Base-by-base conservation (phyloP, 2,797 vertebrate species). In the Pampus argenteus region DNA sequence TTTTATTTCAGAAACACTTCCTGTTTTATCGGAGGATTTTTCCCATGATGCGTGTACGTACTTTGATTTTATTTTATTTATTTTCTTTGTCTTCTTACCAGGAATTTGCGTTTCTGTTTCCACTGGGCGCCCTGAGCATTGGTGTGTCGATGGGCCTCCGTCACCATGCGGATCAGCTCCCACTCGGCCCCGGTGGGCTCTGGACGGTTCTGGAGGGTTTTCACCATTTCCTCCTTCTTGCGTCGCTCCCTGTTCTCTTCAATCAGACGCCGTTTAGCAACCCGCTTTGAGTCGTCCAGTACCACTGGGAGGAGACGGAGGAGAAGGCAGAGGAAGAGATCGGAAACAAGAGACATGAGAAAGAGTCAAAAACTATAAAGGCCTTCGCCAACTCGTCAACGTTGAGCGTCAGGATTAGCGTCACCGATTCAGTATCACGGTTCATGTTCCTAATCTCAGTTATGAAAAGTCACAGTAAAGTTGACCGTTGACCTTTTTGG, bases 61-160 rank as follows among this genome's bases (percentile, higher is more conserved):
- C 14, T n/a, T 36, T 52, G 23, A n/a, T 3, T n/a, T n/a, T n/a
- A n/a, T n/a, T n/a, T n/a, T 38, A 1, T 20, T 13, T 23, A 3
- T 13, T 7, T 36, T 36, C 13, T 36, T 36, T 36, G 38, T 17
- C n/a, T 25, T 38, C 86, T 77, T 69, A 91, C 90, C 92, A 93
- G 90, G 85, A 99, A 99, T 95, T 98, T 99, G 92, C 98, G 96
- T 76, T 98, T 97, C 94, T 99, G 97, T 87, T 99, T 99, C 98
- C 98, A 99, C 85, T 98, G 97, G 86, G 96, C 95, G 90, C 98
- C 98, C 95, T 99, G 98, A 92, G 98, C 98, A 0, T 98, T 99
- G 90, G 98, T 99, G 91, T 97, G 97, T 67, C 96, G 95, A 79
- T 99, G 98, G 74, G 98, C 98, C 61, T 99, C 98, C 0, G 97